Evolutionary conservation across 2,888 invertebrate genomes (phyloP).

Genomic region (Stratiomys singularior): DNA sequence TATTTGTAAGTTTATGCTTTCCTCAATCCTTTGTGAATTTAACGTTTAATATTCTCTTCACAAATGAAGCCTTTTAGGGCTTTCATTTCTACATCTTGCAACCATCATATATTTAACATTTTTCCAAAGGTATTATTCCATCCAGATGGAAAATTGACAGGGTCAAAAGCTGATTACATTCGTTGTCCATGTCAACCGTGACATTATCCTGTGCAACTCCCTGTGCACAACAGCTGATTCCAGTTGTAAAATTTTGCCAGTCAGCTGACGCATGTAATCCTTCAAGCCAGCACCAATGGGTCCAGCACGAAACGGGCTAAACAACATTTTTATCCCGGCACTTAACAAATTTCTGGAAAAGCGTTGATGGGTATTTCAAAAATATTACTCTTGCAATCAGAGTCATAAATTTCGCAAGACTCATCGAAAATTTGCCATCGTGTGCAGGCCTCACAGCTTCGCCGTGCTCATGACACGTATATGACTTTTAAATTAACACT

Average conservation of each 20-base stretch:
- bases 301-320: not conserved
- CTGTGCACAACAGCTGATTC: conserved; percentile 1
- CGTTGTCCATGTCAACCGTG: not conserved
- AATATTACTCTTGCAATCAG: conserved; percentile 15
- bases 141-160: not conserved
- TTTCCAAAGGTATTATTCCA: conserved; percentile 1
- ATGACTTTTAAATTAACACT: conserved; percentile 46
- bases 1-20: too few relatives aligned
- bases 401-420: conserved; percentile 22
- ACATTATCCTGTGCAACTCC: not conserved
- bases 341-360: not conserved
- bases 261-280: not conserved
- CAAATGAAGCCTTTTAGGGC: too few relatives aligned
- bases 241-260: not conserved
- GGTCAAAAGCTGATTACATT: not conserved
- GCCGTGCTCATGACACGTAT: conserved; percentile 19
- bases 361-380: conserved; percentile 20
- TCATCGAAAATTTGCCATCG: conserved; percentile 22
- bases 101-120: not conserved
- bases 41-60: too few relatives aligned
- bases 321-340: not conserved
- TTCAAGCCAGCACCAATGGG: not conserved
- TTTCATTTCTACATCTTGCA: not conserved
- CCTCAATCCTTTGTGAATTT: too few relatives aligned
- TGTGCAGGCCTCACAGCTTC: conserved; percentile 4